phyloP scores from a whole-genome alignment of 2,888 invertebrate species.

The Protophormia terraenovae region DNA sequence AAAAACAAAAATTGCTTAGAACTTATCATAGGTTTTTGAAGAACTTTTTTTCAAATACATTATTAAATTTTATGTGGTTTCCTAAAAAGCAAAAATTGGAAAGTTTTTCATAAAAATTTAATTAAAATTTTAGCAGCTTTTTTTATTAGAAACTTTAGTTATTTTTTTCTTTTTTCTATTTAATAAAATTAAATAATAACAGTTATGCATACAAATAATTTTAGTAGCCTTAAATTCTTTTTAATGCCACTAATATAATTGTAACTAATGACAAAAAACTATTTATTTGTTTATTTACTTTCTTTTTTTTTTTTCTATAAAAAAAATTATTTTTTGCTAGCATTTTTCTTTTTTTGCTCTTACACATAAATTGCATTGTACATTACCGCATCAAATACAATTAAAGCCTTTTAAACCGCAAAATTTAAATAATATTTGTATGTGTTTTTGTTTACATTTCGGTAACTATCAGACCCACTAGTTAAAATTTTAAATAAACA shows the following conservation, averaged over 20 bases:
- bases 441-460: constrained; percentile 11
- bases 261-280: background rate
- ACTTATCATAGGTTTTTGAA: background rate
- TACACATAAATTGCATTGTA: background rate
- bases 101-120: no score
- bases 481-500: constrained; percentile 5
- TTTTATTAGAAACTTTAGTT: background rate
- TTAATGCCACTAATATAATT: background rate
- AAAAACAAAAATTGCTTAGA: no score
- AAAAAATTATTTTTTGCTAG: no score
- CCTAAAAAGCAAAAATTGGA: background rate
- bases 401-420: constrained; percentile 43
- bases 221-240: background rate
- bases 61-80: background rate
- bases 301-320: background rate
- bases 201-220: background rate
- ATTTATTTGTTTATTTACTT: background rate
- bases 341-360: background rate
- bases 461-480: background rate
- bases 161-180: background rate
- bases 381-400: constrained; percentile 30
- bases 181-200: background rate
- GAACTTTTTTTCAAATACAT: background rate
- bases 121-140: background rate
- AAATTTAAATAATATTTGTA: constrained; percentile 46